Percentiles rank a stretch among this genome's conserved stretches.
Evolutionary conservation across 2,113 vertebrate genomes (phyloP).

Genomic region (Vanacampus margaritifer): DNA sequence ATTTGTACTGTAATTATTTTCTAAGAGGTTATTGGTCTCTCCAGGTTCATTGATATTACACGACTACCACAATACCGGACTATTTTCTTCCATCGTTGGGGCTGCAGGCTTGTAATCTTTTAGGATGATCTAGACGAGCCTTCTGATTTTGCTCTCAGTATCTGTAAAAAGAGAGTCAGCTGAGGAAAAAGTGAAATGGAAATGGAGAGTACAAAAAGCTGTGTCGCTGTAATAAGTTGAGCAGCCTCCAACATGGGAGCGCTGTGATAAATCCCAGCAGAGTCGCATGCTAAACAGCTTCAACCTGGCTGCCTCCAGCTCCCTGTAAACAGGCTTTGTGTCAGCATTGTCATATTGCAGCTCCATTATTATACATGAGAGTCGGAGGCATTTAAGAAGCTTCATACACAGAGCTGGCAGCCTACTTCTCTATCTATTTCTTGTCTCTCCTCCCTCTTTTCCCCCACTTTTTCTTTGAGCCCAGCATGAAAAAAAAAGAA

Average conservation of each 20-base stretch:
- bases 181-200: constrained; percentile 13
- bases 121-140: constrained; percentile 9
- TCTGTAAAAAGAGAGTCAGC: constrained; percentile 34
- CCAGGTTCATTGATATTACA: not conserved
- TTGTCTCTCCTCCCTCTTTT: constrained; percentile 20
- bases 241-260: constrained; percentile 53
- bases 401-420: constrained; percentile 54
- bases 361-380: constrained; percentile 77
- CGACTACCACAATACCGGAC: not conserved
- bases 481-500: not conserved
- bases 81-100: constrained; percentile 6
- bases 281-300: constrained; percentile 67
- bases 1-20: not conserved
- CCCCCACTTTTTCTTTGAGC: constrained; percentile 4
- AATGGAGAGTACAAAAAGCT: constrained; percentile 54
- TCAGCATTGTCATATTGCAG: constrained; percentile 73
- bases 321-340: constrained; percentile 75
- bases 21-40: not conserved
- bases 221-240: constrained; percentile 57
- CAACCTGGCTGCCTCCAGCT: constrained; percentile 61
- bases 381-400: constrained; percentile 70
- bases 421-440: constrained; percentile 33
- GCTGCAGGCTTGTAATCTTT: constrained; percentile 12
- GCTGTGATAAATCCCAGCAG: constrained; percentile 64
- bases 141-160: constrained; percentile 13